These are phyloP conservation scores for Amazona ochrocephala DNA, from an alignment of 2,797 vertebrate genomes.

Conservation along the genomic window DNA sequence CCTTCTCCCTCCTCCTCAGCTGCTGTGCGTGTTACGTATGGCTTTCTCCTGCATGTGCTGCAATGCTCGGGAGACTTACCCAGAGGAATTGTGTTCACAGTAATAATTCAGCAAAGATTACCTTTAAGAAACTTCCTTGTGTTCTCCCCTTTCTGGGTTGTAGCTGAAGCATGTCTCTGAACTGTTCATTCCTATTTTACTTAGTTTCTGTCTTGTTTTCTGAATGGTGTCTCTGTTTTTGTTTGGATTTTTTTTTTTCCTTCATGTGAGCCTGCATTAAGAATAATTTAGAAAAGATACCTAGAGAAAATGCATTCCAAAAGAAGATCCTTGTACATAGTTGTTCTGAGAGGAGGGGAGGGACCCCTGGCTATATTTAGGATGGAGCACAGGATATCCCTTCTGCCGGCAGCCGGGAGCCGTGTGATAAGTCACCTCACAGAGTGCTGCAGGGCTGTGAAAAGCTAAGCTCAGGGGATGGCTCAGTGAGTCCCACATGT, in stretches of 20 bases:
- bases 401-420: neutral
- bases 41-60: neutral
- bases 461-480: accelerated
- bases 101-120: neutral
- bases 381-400: neutral
- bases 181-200: neutral
- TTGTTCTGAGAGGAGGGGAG: neutral
- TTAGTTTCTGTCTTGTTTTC: neutral
- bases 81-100: accelerated
- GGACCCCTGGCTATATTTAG: neutral
- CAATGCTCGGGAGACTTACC: neutral
- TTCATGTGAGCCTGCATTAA: neutral
- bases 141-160: neutral
- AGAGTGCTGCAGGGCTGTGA: neutral
- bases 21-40: accelerated
- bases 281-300: neutral
- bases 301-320: neutral
- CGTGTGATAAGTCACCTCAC: neutral
- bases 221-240: neutral
- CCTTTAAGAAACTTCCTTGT: accelerated
- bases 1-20: neutral
- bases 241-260: neutral
- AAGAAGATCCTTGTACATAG: neutral
- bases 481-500: accelerated
- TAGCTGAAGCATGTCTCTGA: neutral